Evolutionary conservation across 2,113 vertebrate species (phyloP).

Genomic region (Corydoras maculifer): DNA sequence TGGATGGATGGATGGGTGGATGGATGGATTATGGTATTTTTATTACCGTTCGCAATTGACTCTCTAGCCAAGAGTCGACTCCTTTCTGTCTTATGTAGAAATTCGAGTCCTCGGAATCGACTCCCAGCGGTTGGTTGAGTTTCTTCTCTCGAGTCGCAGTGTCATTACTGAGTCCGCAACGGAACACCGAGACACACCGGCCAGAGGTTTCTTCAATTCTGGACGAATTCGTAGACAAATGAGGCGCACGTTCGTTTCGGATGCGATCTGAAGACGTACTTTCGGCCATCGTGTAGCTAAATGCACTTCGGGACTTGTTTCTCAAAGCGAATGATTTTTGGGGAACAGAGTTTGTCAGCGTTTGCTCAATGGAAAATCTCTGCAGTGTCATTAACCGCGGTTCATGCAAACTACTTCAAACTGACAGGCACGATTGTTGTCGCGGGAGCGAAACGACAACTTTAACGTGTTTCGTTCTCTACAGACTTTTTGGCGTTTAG

Average conservation of each 20-base stretch:
- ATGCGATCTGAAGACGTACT: background rate
- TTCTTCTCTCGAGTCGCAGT: background rate
- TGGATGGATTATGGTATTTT: too few species aligned
- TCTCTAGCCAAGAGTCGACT: background rate
- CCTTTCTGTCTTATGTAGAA: too few species aligned
- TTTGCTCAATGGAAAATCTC: slow-evolving; percentile 2
- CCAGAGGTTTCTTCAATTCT: background rate
- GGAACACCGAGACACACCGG: background rate
- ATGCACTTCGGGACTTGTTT: background rate
- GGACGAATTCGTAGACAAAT: background rate
- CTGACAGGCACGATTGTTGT: background rate
- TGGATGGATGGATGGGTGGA: too few species aligned
- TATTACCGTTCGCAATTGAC: background rate
- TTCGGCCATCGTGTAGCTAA: background rate
- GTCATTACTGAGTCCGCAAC: background rate
- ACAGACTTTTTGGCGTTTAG: background rate
- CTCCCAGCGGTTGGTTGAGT: background rate
- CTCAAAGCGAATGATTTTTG: background rate
- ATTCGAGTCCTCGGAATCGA: background rate
- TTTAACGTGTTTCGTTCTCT: background rate
- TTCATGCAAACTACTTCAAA: background rate
- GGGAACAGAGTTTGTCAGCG: background rate
- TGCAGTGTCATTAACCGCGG: background rate
- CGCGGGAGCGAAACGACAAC: background rate
- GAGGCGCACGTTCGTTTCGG: background rate